phyloP scores from a whole-genome alignment of 2,888 invertebrate species.

The Trachelus tabidus region DNA sequence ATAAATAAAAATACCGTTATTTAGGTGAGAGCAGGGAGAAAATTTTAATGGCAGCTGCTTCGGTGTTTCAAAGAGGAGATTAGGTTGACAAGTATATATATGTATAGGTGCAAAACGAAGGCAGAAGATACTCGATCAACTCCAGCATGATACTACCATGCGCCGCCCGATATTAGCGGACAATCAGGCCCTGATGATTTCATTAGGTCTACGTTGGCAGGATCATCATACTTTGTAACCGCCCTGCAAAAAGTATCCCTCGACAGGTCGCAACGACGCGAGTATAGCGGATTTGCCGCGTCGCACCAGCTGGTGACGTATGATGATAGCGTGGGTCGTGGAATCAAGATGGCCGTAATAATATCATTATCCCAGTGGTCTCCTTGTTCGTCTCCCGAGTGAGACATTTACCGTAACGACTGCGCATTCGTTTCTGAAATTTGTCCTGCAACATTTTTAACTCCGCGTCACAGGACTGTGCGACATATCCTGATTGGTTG shows the following conservation, averaged over 20 bases:
- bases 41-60: too few species aligned
- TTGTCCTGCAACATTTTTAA: background rate
- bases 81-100: too few species aligned
- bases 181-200: slow-evolving; percentile 59
- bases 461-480: background rate
- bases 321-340: slow-evolving; percentile 60
- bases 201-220: slow-evolving; percentile 49
- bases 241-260: slow-evolving; percentile 48
- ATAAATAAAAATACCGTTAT: too few species aligned
- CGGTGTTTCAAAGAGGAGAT: too few species aligned
- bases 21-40: too few species aligned
- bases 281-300: slow-evolving; percentile 47
- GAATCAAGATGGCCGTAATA: slow-evolving; percentile 64
- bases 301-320: slow-evolving; percentile 57
- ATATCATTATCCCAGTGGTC: slow-evolving; percentile 65
- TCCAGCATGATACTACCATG: too few species aligned
- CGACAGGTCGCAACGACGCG: slow-evolving; percentile 29
- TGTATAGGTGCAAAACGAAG: too few species aligned
- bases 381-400: slow-evolving; percentile 48
- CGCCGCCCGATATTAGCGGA: slow-evolving; percentile 13
- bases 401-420: slow-evolving; percentile 62
- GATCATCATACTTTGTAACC: slow-evolving; percentile 62
- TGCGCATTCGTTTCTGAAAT: slow-evolving; percentile 45
- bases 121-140: background rate
- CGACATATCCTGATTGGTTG: too few species aligned